Conservation (phyloP, 2,797 vertebrate species). For the Fundulus diaphanus region DNA sequence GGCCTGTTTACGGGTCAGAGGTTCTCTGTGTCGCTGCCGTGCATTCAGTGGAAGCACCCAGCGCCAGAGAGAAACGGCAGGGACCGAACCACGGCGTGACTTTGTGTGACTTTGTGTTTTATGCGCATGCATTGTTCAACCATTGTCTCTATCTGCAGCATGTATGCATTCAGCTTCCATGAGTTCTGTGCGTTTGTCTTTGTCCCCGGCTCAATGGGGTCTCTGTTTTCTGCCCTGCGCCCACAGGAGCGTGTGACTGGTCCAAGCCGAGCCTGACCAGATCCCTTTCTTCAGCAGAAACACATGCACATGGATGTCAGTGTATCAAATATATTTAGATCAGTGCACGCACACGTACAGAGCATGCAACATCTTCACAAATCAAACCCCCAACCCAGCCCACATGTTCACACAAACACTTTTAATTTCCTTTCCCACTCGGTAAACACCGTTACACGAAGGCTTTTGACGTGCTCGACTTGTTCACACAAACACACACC, state of each 20-base stretch:
- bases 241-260: conserved; percentile 59
- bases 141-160: conserved; percentile 60
- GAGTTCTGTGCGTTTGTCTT: conserved; percentile 62
- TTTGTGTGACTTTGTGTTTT: conserved; percentile 47
- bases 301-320: conserved; percentile 16
- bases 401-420: conserved; percentile 35
- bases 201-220: conserved; percentile 73
- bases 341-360: conserved; percentile 18
- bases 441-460: conserved; percentile 54
- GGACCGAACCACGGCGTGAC: conserved; percentile 54
- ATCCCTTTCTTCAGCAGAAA: conserved; percentile 38
- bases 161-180: conserved; percentile 60
- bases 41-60: conserved; percentile 59
- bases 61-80: conserved; percentile 49
- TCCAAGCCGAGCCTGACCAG: conserved; percentile 53
- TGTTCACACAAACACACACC: conserved; percentile 51
- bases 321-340: background rate
- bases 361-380: conserved; percentile 49
- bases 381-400: conserved; percentile 33
- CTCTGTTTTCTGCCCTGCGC: conserved; percentile 65
- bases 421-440: conserved; percentile 59
- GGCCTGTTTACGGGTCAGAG: conserved; percentile 59
- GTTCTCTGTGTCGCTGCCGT: conserved; percentile 35
- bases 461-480: conserved; percentile 45
- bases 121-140: conserved; percentile 46